Conservation (phyloP, 1,140 invertebrate genomes). For the Nymphalis io region DNA sequence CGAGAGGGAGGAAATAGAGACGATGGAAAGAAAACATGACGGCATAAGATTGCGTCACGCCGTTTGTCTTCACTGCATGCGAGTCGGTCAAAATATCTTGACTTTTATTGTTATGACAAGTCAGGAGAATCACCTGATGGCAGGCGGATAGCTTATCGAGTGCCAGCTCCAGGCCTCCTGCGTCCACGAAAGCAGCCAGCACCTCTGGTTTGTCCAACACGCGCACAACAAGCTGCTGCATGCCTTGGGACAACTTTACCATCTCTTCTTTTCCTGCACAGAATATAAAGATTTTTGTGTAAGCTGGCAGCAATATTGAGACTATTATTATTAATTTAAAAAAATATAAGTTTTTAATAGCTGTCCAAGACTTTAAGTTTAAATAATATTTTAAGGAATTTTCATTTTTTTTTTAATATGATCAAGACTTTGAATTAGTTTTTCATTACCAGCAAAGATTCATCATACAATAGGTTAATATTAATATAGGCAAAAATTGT, state of each 20-base stretch:
- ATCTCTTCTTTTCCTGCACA: conserved; percentile 66
- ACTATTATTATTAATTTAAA: no score
- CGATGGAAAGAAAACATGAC: no score
- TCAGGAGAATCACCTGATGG: conserved; percentile 55
- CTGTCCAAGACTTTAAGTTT: neutral
- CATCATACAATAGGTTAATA: neutral
- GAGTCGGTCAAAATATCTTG: no score
- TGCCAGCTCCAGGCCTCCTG: conserved; percentile 67
- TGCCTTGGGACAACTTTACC: conserved; percentile 68
- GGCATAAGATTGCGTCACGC: no score
- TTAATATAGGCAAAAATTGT: neutral
- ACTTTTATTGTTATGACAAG: no score
- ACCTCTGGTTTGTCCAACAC: conserved; percentile 69
- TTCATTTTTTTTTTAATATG: no score
- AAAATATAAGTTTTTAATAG: no score
- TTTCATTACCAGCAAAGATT: no score
- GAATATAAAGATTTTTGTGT: conserved; percentile 3
- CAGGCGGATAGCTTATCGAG: conserved; percentile 77
- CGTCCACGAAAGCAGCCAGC: conserved; percentile 66
- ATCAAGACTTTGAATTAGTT: no score
- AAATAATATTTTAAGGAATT: neutral
- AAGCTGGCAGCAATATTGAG: no score
- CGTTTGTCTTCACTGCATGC: no score
- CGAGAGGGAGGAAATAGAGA: no score
- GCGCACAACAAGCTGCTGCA: conserved; percentile 70